These are phyloP conservation scores for Pyralis farinalis DNA, from an alignment of 2,888 invertebrate species.

Conservation along the genomic window DNA sequence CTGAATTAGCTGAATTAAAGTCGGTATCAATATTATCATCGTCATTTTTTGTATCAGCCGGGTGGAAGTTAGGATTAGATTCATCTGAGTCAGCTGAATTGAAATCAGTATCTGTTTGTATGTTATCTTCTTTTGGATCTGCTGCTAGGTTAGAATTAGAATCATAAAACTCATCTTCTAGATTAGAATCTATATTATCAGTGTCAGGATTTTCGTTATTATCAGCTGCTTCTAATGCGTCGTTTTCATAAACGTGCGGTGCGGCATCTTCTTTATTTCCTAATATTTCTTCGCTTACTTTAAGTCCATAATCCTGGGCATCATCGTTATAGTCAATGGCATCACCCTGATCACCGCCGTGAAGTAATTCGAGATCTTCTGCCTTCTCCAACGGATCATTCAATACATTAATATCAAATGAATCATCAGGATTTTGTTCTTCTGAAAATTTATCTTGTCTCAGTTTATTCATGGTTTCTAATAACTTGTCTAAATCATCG, in stretches of 20 bases:
- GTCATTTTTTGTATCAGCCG: neutral
- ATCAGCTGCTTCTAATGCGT: conserved; percentile 30
- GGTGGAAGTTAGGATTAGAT: neutral
- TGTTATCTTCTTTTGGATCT: neutral
- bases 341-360: too few relatives aligned
- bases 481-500: conserved; percentile 45
- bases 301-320: conserved; percentile 14
- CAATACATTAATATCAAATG: neutral
- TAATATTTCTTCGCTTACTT: conserved; percentile 19
- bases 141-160: conserved; percentile 6
- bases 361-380: too few relatives aligned
- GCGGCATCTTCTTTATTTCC: conserved; percentile 10
- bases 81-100: neutral
- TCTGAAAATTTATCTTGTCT: conserved; percentile 5
- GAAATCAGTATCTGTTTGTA: conserved; percentile 5
- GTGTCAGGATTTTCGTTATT: too few relatives aligned
- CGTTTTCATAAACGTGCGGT: conserved; percentile 34
- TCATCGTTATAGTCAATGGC: too few relatives aligned
- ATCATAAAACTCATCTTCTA: conserved; percentile 11
- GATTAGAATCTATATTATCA: too few relatives aligned
- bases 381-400: too few relatives aligned
- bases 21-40: neutral
- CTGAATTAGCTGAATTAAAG: conserved; percentile 7
- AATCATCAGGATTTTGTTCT: conserved; percentile 11
- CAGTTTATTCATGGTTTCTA: conserved; percentile 45